Base-by-base conservation (phyloP, 2,113 vertebrate species). In the Taurulus bubalis region DNA sequence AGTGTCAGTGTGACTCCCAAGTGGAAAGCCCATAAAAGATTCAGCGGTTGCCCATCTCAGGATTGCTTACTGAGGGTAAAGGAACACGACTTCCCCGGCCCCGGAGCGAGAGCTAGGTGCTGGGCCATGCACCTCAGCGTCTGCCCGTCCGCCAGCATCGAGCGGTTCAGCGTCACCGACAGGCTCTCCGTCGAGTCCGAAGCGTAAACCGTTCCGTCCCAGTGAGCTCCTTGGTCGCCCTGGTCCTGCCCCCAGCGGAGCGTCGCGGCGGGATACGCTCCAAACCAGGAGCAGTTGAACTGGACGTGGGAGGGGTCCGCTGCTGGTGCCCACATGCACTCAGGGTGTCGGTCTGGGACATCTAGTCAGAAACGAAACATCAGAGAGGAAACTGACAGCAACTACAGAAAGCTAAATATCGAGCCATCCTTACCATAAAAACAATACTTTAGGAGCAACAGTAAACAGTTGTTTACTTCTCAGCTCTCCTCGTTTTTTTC, bases 211-310 rank as follows among this genome's bases (percentile, higher is more conserved):
- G 0, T 58, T 11, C 47, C 66, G 1, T 9, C 5, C 62, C 30
- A 4, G 5, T 0, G 0, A 4, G 12, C 22, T 8, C 26, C 28
- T 3, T 30, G 30, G 2, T 26, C 36, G 0, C 6, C 65, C 59
- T 28, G 8, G 30, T 90, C 91, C 16, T 94, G 90, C 14, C 65
- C 92, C 97, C 96, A 97, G 75, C 87, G 85, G 67, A 99, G 94
- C 2, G 68, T 88, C 1, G 98, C 97, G 20, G 87, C 36, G 14
- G 97, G 98, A 77, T 97, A 96, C 0, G 95, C 95, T 5, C 95
- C 96, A 0, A 86, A 77, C 98, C 98, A 99, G 80, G 22, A 92
- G 92, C 98, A 99, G 76, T 38, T 90, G 82, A 99, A 95, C 65
- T 92, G 84, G 65, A 97, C 69, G 8, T 68, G 66, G 24, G 91